Percentiles rank a stretch among this genome's conserved stretches.
These are phyloP conservation scores for Formica exsecta DNA, from an alignment of 1,140 invertebrate species.

Conservation along the genomic window DNA sequence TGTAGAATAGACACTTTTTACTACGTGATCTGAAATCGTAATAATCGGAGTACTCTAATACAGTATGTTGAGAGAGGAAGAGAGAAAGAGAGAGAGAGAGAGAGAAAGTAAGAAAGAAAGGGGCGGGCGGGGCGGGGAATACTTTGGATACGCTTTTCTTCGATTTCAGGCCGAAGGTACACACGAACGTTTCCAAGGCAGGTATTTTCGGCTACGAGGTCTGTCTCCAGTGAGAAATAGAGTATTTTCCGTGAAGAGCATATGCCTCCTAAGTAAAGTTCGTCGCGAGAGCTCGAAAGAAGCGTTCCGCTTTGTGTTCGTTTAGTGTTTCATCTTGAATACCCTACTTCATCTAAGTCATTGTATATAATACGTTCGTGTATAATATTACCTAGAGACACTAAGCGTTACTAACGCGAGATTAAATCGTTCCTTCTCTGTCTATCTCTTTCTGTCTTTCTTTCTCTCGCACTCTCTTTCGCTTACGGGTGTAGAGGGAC, in stretches of 20 bases:
- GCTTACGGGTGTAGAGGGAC: slow-evolving; percentile 39
- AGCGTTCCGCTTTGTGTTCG: slow-evolving; percentile 33
- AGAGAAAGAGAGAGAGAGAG: neutral
- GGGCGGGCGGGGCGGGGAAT: neutral
- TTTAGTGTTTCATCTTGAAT: slow-evolving; percentile 40
- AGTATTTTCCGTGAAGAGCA: slow-evolving; percentile 22
- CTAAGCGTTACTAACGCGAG: slow-evolving; percentile 68
- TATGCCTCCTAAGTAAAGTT: slow-evolving; percentile 40
- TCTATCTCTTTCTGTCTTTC: slow-evolving; percentile 6
- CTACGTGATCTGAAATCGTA: slow-evolving; percentile 36
- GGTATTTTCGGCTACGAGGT: slow-evolving; percentile 8
- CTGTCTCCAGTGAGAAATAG: slow-evolving; percentile 46
- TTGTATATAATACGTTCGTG: slow-evolving; percentile 55
- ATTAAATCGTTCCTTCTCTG: slow-evolving; percentile 27
- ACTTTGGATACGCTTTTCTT: slow-evolving; percentile 38
- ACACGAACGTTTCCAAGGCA: slow-evolving; percentile 22
- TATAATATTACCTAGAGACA: slow-evolving; percentile 68
- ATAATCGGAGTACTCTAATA: slow-evolving; percentile 58
- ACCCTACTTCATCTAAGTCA: slow-evolving; percentile 65
- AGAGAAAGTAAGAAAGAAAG: neutral
- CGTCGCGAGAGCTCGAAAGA: slow-evolving; percentile 41
- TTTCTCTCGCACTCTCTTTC: slow-evolving; percentile 1
- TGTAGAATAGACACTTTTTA: slow-evolving; percentile 18
- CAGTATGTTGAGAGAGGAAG: neutral
- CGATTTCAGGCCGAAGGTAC: slow-evolving; percentile 15